Evolutionary conservation across 2,797 vertebrate genomes (phyloP), one percentile per base, ranked within the genome.

Genomic region (Salarias fasciatus): DNA sequence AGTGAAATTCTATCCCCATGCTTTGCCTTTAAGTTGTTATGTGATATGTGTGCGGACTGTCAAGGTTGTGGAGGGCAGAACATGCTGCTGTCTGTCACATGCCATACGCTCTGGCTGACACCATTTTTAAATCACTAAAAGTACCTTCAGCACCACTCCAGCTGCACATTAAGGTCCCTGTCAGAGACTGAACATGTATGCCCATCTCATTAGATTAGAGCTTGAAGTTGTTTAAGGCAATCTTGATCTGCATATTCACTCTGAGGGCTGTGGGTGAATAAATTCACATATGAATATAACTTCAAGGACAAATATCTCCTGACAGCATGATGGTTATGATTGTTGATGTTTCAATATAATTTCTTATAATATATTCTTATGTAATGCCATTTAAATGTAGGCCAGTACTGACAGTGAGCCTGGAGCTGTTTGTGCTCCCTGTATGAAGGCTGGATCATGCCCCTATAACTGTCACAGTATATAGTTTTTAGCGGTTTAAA

Each of bases 41-140:
- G 38, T 49, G 66, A 71, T 47, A 37, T 29, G 51, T n/a, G 36
- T 60, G 15, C 18, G 48, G 28, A 48, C 54, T 51, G 11, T 58
- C 52, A 67, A 55, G 31, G 64, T 54, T 74, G 62, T 29, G 11
- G 13, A 58, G 24, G 33, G 18, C 51, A 51, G 12, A 29, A n/a
- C 0, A 5, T 14, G 7, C 54, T 41, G 9, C 30, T 56, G 35
- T 52, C 12, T 36, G n/a, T 53, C 53, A 61, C 2, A 5, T 52
- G 44, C 14, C 44, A 37, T 24, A 51, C 28, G 48, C 50, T 50
- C 41, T 51, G 59, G 10, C 8, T 6, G 38, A 2, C 40, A 28
- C 29, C 30, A 42, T 45, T 41, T 38, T 53, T 1, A 15, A 66
- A 29, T 15, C 28, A 45, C 11, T 37, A 5, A 36, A 53, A 44